phyloP scores from a whole-genome alignment of 2,113 vertebrate genomes.

The Embiotoca jacksoni region DNA sequence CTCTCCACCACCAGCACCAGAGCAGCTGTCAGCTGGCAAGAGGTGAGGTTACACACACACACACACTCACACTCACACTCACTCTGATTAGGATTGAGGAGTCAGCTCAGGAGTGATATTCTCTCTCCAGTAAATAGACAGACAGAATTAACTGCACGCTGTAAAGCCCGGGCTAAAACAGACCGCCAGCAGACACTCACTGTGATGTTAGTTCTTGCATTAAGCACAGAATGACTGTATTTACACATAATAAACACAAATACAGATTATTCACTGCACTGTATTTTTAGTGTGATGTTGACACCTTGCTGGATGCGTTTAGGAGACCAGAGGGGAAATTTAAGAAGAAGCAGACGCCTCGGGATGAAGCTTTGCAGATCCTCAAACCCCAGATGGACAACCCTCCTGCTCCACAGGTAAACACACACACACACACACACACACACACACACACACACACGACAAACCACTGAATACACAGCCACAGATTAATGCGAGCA shows the following conservation, averaged over 20 bases:
- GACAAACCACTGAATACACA: neutral
- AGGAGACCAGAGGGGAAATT: slow-evolving; percentile 88
- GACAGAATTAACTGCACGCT: too few species aligned
- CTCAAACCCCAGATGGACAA: slow-evolving; percentile 91
- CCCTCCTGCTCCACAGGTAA: slow-evolving; percentile 78
- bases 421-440: slow-evolving; percentile 14
- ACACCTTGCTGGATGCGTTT: slow-evolving; percentile 26
- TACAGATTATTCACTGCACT: neutral
- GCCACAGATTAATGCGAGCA: neutral
- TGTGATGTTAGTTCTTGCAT: too few species aligned
- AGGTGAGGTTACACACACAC: slow-evolving; percentile 59
- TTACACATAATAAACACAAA: slow-evolving; percentile 20
- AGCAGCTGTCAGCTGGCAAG: slow-evolving; percentile 64
- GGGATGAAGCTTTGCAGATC: slow-evolving; percentile 94
- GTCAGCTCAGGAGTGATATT: neutral
- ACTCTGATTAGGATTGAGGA: neutral
- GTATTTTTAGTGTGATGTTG: slow-evolving; percentile 10
- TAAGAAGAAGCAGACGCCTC: slow-evolving; percentile 89
- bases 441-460: neutral
- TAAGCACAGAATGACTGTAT: slow-evolving; percentile 18
- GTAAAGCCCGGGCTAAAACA: slow-evolving; percentile 16
- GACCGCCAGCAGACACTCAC: slow-evolving; percentile 1
- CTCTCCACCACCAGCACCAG: slow-evolving; percentile 74
- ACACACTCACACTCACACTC: neutral
- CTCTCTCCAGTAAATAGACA: neutral